Conservation (phyloP, 2,888 invertebrate genomes). For the Drosophila maculinotata region DNA sequence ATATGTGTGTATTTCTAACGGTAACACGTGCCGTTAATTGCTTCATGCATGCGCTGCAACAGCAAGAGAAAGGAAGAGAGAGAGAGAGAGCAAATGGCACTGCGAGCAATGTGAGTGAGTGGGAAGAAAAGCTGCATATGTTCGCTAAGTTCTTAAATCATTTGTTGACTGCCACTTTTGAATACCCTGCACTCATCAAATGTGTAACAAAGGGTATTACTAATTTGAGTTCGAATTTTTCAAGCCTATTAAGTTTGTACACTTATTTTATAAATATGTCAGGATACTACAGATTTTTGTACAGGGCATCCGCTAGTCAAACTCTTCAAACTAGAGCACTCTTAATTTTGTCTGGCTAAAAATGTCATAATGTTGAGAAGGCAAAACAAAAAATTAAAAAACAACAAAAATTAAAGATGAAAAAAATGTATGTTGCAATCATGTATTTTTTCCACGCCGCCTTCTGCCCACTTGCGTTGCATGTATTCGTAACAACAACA, state of each 20-base stretch:
- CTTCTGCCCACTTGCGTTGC: slow-evolving; percentile 30
- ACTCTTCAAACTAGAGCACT: background rate
- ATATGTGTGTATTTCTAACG: slow-evolving; percentile 46
- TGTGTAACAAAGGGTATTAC: background rate
- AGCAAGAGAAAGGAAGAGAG: slow-evolving; percentile 3
- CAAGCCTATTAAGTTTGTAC: too few species aligned
- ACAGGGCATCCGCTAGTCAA: background rate
- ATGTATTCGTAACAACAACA: slow-evolving; percentile 40
- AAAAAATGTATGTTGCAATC: slow-evolving; percentile 67
- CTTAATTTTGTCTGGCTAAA: slow-evolving; percentile 10
- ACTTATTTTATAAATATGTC: too few species aligned
- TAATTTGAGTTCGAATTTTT: too few species aligned
- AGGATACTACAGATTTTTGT: too few species aligned
- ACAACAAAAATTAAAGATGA: slow-evolving; percentile 26
- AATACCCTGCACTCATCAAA: slow-evolving; percentile 7
- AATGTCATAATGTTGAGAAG: slow-evolving; percentile 28
- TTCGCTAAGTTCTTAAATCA: slow-evolving; percentile 49
- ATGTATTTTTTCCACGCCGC: slow-evolving; percentile 42
- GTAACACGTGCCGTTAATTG: slow-evolving; percentile 73
- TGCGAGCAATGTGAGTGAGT: background rate
- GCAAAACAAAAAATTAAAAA: slow-evolving; percentile 13
- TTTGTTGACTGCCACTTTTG: slow-evolving; percentile 37
- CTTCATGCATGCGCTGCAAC: slow-evolving; percentile 36
- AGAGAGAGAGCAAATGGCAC: background rate
- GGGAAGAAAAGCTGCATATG: slow-evolving; percentile 10